Conservation (phyloP, 2,888 invertebrate species). For the Tetragonula carbonaria region DNA sequence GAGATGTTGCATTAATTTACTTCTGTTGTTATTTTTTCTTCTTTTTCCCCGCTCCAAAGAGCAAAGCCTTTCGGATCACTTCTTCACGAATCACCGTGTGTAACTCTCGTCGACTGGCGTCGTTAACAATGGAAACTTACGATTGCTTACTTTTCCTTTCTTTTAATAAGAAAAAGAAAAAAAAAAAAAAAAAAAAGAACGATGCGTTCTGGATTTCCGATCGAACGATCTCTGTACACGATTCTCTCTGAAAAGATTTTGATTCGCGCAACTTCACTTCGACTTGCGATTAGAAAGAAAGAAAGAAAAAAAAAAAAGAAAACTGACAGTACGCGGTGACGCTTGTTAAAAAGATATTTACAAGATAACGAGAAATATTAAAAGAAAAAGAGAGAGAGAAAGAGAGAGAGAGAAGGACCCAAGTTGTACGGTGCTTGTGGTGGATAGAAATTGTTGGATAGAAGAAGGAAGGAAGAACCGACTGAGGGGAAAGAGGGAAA, state of each 20-base stretch:
- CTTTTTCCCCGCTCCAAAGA: too few species aligned
- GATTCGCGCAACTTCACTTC: slow-evolving; percentile 17
- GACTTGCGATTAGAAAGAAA: not conserved
- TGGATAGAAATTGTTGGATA: too few species aligned
- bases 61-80: not conserved
- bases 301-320: too few species aligned
- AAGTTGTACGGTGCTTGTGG: not conserved
- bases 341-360: slow-evolving; percentile 12
- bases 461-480: not conserved
- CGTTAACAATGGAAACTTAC: slow-evolving; percentile 24
- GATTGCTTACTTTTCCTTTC: not conserved
- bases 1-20: slow-evolving; percentile 6
- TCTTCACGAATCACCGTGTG: not conserved
- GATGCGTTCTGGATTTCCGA: too few species aligned
- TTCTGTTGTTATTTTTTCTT: not conserved
- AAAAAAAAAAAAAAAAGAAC: not conserved
- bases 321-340: slow-evolving; percentile 29
- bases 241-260: slow-evolving; percentile 12
- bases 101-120: not conserved
- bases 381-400: not conserved
- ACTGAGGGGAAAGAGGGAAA: not conserved
- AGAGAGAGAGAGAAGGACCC: not conserved
- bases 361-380: slow-evolving; percentile 20
- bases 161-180: not conserved
- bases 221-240: not conserved